Conservation (phyloP, 92 coral and sea anemone genomes). For the Epizoanthus scotinus region DNA sequence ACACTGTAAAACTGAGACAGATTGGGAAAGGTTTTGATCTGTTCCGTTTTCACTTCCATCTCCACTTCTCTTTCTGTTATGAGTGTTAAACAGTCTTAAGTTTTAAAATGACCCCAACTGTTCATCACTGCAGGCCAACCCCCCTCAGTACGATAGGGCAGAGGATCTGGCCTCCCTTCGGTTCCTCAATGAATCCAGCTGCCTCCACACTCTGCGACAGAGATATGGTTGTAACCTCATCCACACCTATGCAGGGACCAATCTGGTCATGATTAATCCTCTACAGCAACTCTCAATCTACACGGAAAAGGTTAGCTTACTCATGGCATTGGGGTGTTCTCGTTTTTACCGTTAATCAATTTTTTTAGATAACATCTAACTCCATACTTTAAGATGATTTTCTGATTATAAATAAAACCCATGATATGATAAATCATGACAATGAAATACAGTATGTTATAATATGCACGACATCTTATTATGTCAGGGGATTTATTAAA, state of each 20-base stretch:
- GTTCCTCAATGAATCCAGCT: conserved; percentile 94
- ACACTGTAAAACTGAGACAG: too few relatives aligned
- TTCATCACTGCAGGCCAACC: conserved; percentile 75
- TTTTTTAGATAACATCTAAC: too few relatives aligned
- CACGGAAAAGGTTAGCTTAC: conserved; percentile 73
- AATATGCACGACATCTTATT: too few relatives aligned
- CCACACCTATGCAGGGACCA: conserved; percentile 96
- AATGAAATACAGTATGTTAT: too few relatives aligned
- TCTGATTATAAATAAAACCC: background rate
- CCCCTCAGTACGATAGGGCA: conserved; percentile 95
- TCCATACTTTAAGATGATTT: background rate
- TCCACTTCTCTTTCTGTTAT: too few relatives aligned
- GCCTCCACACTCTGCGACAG: conserved; percentile 94
- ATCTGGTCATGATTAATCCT: conserved; percentile 89
- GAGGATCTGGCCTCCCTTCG: conserved; percentile 98
- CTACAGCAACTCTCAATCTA: conserved; percentile 79
- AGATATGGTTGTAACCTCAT: conserved; percentile 95
- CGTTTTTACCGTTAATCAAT: background rate
- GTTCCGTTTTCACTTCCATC: too few relatives aligned
- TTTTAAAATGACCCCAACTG: too few relatives aligned
- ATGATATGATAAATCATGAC: too few relatives aligned
- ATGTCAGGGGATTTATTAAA: too few relatives aligned
- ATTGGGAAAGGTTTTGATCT: too few relatives aligned
- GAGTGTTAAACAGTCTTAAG: too few relatives aligned
- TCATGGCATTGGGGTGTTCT: background rate